A percentile compares a stretch with the other conserved stretches of the same genome.
Evolutionary conservation across 2,113 vertebrate species (phyloP).

Genomic region (Ranitomeya imitator): DNA sequence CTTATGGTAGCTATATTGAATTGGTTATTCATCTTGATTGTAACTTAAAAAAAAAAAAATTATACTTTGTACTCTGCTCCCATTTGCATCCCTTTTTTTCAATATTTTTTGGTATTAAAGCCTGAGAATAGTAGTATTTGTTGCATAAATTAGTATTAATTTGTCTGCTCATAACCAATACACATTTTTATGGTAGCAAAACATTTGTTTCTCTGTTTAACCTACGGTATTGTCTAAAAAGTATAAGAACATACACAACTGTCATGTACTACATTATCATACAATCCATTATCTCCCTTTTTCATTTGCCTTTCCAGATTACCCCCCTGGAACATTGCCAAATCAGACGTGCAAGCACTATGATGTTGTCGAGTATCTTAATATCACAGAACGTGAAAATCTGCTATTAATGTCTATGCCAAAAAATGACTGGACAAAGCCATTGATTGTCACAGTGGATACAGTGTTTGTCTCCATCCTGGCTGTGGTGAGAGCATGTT

Average conservation of each 20-base stretch:
- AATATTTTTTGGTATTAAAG: neutral
- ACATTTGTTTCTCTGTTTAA: neutral
- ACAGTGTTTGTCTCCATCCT: slow-evolving; percentile 69
- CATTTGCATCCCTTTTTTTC: too few relatives aligned
- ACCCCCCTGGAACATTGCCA: slow-evolving; percentile 49
- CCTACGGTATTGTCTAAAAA: neutral
- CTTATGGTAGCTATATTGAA: too few relatives aligned
- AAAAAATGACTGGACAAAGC: slow-evolving; percentile 63
- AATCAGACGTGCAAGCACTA: slow-evolving; percentile 71
- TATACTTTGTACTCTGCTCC: too few relatives aligned
- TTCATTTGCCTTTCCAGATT: neutral
- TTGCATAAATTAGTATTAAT: neutral
- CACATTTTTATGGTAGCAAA: neutral
- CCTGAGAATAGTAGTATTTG: neutral
- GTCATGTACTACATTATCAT: neutral
- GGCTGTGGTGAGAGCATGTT: slow-evolving; percentile 66
- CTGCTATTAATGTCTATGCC: slow-evolving; percentile 67
- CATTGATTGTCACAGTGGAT: slow-evolving; percentile 64
- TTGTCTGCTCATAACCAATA: too few relatives aligned
- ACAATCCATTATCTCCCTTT: neutral
- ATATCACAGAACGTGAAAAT: slow-evolving; percentile 61
- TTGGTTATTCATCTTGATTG: too few relatives aligned
- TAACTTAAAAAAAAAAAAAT: too few relatives aligned
- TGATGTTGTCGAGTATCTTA: slow-evolving; percentile 67
- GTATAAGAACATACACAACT: neutral